Conservation (phyloP, 2,113 vertebrate genomes). For the Syrrhaptes paradoxus region DNA sequence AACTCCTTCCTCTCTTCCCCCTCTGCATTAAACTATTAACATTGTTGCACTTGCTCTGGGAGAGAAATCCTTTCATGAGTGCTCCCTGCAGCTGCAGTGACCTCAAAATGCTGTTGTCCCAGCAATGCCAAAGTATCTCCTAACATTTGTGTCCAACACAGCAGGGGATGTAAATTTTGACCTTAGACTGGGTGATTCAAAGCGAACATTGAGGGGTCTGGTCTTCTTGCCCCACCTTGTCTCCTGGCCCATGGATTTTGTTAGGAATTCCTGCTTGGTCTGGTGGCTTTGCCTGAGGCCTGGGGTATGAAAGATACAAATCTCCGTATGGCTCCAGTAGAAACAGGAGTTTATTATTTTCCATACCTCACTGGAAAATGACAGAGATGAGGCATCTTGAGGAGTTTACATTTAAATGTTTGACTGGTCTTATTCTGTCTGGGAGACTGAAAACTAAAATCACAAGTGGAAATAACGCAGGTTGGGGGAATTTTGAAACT, state of each 20-base stretch:
- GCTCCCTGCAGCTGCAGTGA: neutral
- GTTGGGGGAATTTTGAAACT: neutral
- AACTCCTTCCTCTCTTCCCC: neutral
- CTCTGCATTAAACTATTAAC: neutral
- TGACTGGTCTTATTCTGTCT: constrained; percentile 23
- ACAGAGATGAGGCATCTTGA: constrained; percentile 37
- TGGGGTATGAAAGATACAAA: constrained; percentile 11
- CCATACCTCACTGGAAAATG: constrained; percentile 63
- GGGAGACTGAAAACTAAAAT: constrained; percentile 17
- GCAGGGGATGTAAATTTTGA: neutral
- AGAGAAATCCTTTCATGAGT: neutral
- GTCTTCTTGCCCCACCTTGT: neutral
- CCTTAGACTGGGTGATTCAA: neutral
- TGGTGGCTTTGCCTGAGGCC: constrained; percentile 47
- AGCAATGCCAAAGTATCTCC: neutral
- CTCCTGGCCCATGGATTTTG: constrained; percentile 6
- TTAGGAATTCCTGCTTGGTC: constrained; percentile 26
- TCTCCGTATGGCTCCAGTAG: neutral
- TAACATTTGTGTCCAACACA: neutral
- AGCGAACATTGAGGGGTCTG: neutral
- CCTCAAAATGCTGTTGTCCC: neutral
- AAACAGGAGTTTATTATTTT: constrained; percentile 65
- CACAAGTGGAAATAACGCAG: constrained; percentile 28
- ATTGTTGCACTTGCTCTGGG: neutral
- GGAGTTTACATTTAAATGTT: constrained; percentile 7